Evolutionary conservation across 2,797 vertebrate species (phyloP), one percentile per base, ranked within the genome.

Genomic region (Notolabrus celidotus): DNA sequence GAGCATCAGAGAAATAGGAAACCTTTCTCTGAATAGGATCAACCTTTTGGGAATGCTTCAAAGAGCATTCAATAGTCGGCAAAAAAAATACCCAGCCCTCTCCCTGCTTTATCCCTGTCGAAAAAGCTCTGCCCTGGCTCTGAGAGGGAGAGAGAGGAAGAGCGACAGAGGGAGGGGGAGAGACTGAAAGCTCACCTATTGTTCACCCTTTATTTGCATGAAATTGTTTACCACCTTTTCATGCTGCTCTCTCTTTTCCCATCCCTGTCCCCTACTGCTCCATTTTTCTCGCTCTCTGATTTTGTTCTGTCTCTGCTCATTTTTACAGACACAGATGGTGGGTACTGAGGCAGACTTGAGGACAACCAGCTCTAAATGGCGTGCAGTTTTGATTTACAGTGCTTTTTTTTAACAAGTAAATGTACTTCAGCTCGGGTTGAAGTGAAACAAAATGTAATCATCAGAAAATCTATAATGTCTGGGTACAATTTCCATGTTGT

Each of bases 21-120:
- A 91, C 90, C 89, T 90, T 91, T 90, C 83, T 88, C 74, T 93
- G 88, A 91, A 92, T 90, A 90, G 90, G 89, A 93, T 91, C 91
- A 92, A 93, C 91, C 92, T 91, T 93, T 92, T 92, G 92, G 92
- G 91, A 91, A 91, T 88, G 91, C 91, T 92, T 92, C 91, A 93
- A 93, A 93, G 91, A 90, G 84, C 84, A 85, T 91, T 93, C 89
- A 92, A 88, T 92, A 92, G 89, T 88, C 77, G 23, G 85, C 52
- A 76, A 82, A 85, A 80, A 79, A 68, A 77, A 31, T 7, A n/a
- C 19, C 6, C 52, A 86, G 72, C 83, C 79, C 83, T 79, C 73
- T 87, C 68, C 68, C 74, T 81, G 87, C 86, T 88, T 90, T 85
- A 91, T 91, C 83, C 90, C 77, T 83, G 84, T 86, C 64, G 56